A percentile compares a stretch with the other conserved stretches of the same genome.
Evolutionary conservation across 2,113 vertebrate genomes (phyloP).

Genomic region (Daboia siamensis): DNA sequence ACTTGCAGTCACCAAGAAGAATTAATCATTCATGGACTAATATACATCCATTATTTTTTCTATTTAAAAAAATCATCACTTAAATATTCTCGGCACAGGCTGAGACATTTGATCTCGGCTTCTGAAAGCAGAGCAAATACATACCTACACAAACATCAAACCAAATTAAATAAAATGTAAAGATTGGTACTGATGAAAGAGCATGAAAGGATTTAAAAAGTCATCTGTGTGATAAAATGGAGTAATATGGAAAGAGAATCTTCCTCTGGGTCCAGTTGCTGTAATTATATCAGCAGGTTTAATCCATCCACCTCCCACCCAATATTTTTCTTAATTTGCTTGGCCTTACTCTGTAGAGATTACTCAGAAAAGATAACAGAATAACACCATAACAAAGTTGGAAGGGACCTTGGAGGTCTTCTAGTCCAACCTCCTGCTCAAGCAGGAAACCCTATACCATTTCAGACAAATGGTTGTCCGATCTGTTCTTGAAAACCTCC

Average conservation of each 20-base stretch:
- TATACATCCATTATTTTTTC: constrained; percentile 66
- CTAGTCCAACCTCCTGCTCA: too few species aligned
- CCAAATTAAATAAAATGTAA: constrained; percentile 66
- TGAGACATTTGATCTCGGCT: constrained; percentile 54
- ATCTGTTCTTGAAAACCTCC: too few species aligned
- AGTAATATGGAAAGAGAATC: constrained; percentile 46
- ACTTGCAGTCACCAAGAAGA: constrained; percentile 57
- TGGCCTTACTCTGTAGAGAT: constrained; percentile 33
- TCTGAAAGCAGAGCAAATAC: constrained; percentile 50
- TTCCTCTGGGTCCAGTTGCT: constrained; percentile 25
- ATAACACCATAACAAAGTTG: too few species aligned
- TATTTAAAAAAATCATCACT: constrained; percentile 58
- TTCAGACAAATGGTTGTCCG: too few species aligned
- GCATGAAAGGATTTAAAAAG: constrained; percentile 28
- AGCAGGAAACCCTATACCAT: too few species aligned
- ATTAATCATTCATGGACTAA: constrained; percentile 65
- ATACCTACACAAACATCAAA: constrained; percentile 40
- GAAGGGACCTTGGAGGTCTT: too few species aligned
- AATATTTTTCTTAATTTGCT: constrained; percentile 40
- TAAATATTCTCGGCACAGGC: constrained; percentile 56
- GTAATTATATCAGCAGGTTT: constrained; percentile 21
- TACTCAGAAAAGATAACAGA: constrained; percentile 35
- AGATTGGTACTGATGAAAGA: constrained; percentile 50
- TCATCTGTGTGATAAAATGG: constrained; percentile 40
- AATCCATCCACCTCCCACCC: not conserved